Evolutionary conservation across 2,113 vertebrate genomes (phyloP).

Genomic region (Oxyruncus cristatus): DNA sequence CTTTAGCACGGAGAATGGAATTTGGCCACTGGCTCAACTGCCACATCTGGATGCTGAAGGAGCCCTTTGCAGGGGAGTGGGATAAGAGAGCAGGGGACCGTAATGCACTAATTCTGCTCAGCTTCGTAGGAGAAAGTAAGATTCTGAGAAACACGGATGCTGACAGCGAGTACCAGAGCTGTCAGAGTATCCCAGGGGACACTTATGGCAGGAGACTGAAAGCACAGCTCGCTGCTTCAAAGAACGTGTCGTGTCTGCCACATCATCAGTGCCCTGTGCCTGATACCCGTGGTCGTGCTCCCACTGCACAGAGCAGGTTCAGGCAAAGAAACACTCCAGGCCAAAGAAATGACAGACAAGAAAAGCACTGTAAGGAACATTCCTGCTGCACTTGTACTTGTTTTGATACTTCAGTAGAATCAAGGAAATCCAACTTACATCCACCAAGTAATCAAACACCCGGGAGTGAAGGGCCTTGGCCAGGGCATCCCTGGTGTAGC

Average conservation of each 20-base stretch:
- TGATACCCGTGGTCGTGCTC: background rate
- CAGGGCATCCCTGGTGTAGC: constrained; percentile 94
- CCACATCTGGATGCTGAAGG: background rate
- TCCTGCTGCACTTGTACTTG: background rate
- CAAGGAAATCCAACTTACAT: constrained; percentile 76
- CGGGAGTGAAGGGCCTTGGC: constrained; percentile 93
- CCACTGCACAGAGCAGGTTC: background rate
- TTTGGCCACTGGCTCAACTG: background rate
- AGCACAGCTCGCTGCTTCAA: background rate
- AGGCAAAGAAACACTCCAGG: background rate
- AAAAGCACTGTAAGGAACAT: background rate
- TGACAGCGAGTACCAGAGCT: background rate
- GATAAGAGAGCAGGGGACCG: background rate
- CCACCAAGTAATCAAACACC: constrained; percentile 93
- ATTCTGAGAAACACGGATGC: background rate
- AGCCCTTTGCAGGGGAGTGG: background rate
- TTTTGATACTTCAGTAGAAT: background rate
- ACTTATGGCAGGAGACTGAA: background rate
- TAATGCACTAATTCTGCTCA: background rate
- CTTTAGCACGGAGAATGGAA: background rate
- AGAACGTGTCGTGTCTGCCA: background rate
- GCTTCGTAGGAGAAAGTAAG: accelerated
- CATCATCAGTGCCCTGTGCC: background rate
- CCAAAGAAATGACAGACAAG: background rate
- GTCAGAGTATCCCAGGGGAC: background rate